Evolutionary conservation across 2,888 invertebrate species (phyloP), one percentile per base, ranked within the genome.

Genomic region (Agrochola macilenta): DNA sequence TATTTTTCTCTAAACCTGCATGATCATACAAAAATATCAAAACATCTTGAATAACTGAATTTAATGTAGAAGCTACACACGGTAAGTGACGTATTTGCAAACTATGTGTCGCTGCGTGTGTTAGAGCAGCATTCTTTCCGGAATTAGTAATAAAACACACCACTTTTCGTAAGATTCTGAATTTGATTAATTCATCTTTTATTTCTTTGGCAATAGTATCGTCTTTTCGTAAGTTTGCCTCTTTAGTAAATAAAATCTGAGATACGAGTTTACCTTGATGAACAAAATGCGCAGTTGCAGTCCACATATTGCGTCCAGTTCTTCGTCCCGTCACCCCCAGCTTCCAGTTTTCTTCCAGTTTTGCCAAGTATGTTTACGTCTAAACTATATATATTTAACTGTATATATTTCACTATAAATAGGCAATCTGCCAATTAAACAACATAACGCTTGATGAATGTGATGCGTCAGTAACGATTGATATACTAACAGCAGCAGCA

Each of bases 211-310:
- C 71, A 46, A 71, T 46, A 17, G 0, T 30, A 4, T 17, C 20
- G 17, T 64, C 30, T 23, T 46, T 64, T 46, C 46, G 30, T 30
- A 65, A 46, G 66, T 11, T 46, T 46, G 66, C 46, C 30, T 71
- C 46, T 66, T 12, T 71, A 46, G 71, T 71, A n/a, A 35, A 71
- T 66, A 71, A 46, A 46, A 65, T 71, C n/a, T 71, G 71, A 23
- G 71, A 71, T 46, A 17, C 0, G n/a, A 46, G 30, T 30, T n/a
- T 71, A 17, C 65, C 71, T 71, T 71, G 30, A 66, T 46, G 17
- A 35, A 71, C 30, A 71, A 71, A 71, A 46, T 65, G 66, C n/a
- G 46, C n/a, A 30, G 23, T 71, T 17, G 65, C 70, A 46, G 71
- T 66, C 71, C 46, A 23, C 71, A 71, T 71, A 30, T 11, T 35